Evolutionary conservation across 2,888 invertebrate genomes (phyloP).

Genomic region (Acleris literana): DNA sequence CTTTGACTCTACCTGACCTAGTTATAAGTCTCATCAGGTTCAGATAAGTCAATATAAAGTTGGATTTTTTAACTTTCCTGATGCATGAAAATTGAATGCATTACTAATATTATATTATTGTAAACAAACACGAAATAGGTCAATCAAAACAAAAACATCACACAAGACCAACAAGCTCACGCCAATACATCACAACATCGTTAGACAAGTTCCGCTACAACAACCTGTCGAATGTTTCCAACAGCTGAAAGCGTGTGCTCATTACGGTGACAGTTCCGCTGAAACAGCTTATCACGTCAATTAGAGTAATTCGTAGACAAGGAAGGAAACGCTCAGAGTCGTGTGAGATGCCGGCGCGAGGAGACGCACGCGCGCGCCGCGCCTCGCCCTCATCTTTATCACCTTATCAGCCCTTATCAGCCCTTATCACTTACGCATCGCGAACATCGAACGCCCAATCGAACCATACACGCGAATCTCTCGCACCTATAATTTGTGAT

Average conservation of each 20-base stretch:
- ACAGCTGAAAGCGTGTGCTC: slow-evolving; percentile 33
- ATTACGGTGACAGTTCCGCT: slow-evolving; percentile 26
- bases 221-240: slow-evolving; percentile 9
- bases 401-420: slow-evolving; percentile 77
- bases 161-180: not conserved
- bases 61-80: too few species aligned
- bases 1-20: too few species aligned
- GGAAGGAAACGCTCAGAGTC: slow-evolving; percentile 49
- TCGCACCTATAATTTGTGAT: slow-evolving; percentile 47
- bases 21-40: too few species aligned
- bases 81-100: too few species aligned
- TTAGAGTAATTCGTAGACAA: slow-evolving; percentile 15
- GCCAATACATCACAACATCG: not conserved
- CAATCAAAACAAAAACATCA: too few species aligned
- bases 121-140: too few species aligned
- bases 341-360: slow-evolving; percentile 66
- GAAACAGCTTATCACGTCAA: slow-evolving; percentile 22
- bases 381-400: slow-evolving; percentile 54
- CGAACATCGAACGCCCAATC: slow-evolving; percentile 65
- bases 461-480: slow-evolving; percentile 64
- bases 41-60: too few species aligned
- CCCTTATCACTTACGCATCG: slow-evolving; percentile 76
- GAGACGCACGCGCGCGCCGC: slow-evolving; percentile 57
- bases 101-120: too few species aligned
- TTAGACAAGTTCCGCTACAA: slow-evolving; percentile 2